Evolutionary conservation across 2,888 invertebrate species (phyloP).

Genomic region (Eristalis intricaria): DNA sequence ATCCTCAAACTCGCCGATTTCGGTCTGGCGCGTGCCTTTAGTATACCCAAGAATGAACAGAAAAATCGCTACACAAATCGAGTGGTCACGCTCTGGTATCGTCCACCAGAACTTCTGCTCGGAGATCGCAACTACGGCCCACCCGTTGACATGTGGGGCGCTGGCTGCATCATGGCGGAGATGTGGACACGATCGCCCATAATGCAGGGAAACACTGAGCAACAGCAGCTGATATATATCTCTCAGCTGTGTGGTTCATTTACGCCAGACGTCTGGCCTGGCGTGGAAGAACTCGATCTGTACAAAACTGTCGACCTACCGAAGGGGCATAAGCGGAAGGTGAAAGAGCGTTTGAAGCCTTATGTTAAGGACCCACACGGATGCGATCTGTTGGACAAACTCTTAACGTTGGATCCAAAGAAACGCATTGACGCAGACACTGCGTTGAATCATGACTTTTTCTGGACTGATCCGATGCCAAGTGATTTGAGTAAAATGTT

Average conservation of each 20-base stretch:
- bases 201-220: slow-evolving; percentile 98
- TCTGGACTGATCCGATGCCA: slow-evolving; percentile 99
- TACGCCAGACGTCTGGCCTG: slow-evolving; percentile 95
- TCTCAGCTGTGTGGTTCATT: slow-evolving; percentile 98
- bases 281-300: slow-evolving; percentile 93
- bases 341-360: slow-evolving; percentile 91
- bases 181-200: slow-evolving; percentile 99
- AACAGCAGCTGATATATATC: slow-evolving; percentile 96
- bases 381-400: slow-evolving; percentile 94
- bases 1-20: slow-evolving; percentile 98
- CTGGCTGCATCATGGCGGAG: slow-evolving; percentile 99
- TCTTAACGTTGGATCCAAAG: slow-evolving; percentile 95
- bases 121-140: slow-evolving; percentile 98
- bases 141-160: slow-evolving; percentile 98
- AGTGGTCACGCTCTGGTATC: slow-evolving; percentile 98
- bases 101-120: slow-evolving; percentile 83
- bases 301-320: slow-evolving; percentile 94
- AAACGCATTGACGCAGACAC: slow-evolving; percentile 94
- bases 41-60: slow-evolving; percentile 91
- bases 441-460: slow-evolving; percentile 98
- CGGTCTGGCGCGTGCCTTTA: slow-evolving; percentile 97
- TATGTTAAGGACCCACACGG: slow-evolving; percentile 96
- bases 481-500: slow-evolving; percentile 95
- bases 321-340: slow-evolving; percentile 92
- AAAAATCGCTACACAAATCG: slow-evolving; percentile 97